Base-by-base conservation (phyloP, 2,888 invertebrate species). In the Pyrocoelia pectoralis region DNA sequence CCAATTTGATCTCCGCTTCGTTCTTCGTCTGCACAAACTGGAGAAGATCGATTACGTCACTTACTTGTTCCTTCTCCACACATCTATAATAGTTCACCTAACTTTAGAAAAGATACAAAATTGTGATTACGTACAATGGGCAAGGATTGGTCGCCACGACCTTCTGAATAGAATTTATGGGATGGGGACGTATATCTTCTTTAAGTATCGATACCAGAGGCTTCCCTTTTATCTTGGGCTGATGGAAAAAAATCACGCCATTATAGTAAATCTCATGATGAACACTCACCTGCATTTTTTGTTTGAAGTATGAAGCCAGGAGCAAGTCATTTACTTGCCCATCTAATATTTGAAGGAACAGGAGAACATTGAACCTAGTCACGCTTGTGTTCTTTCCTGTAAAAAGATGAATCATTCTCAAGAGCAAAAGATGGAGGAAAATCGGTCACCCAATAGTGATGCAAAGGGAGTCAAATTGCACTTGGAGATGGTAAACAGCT, bases 21-120 rank as follows among this genome's bases (percentile, higher is more conserved):
- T 72, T 70, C 56, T 77, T 77, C 1, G 77, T 78, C 51, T 80
- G 69, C 1, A 83, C 82, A 10, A 71, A 71, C 49, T 84, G 83
- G 29, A 81, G 60, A 28, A 76, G 76, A 61, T 84, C 84, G 17
- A 81, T 79, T 10, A 83, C 82, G 59, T 83, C 79, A 68, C 82
- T 81, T 57, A 85, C 81, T 65, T 81, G 76, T 67, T 84, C 84
- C 65, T 84, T 82, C 68, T 85, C 85, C 12, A 84, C 79, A 70
- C 85, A 85, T 8, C 33, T 33, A n/a, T 3, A n/a, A 33, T 24
- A 24, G 3, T 24, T n/a, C n/a, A n/a, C n/a, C n/a, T n/a, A n/a
- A n/a, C n/a, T n/a, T n/a, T n/a, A n/a, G n/a, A n/a, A n/a, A n/a
- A n/a, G n/a, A n/a, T n/a, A n/a, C n/a, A n/a, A n/a, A n/a, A n/a